Base-by-base conservation (phyloP, 1,140 invertebrate genomes). In the Ephestia elutella region DNA sequence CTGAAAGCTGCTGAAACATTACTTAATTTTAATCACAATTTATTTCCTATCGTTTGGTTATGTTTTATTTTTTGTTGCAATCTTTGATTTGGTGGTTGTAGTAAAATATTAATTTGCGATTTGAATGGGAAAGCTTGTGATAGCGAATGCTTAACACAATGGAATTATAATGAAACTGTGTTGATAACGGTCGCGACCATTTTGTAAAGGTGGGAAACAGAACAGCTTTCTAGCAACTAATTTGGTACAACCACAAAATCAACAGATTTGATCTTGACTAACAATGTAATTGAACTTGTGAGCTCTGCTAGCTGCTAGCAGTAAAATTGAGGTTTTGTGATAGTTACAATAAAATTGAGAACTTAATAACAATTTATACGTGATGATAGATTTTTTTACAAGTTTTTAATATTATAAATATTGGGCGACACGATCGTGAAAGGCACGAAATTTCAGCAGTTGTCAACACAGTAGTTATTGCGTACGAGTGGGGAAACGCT, bases 271-370 rank as follows among this genome's bases (percentile, higher is more conserved):
- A 74, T 75, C 48, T 56, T 71, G 38, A 67, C 65, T 55, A 74
- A 67, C 38, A 62, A 63, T 71, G 65, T 62, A 69, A 70, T 60
- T 67, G 70, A 70, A 80, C 57, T 68, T 81, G 79, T 85, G 80
- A 87, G 70, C 79, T 61, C 81, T 87, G 86, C 83, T 82, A 86
- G 85, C 54, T 75, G 75, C 85, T 88, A 78, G 86, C 86, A 86
- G 81, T 83, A 84, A 79, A 88, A 86, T 85, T 73, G 82, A 73
- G 65, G 74, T 86, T 80, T 84, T 87, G 82, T 86, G 82, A 86
- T 88, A 87, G 71, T 66, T 76, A 81, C 82, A 87, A 87, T 87
- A 76, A 79, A 86, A 87, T 87, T 86, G 85, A 78, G 56, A 80
- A 80, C 76, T 75, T 70, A 77, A 62, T 66, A 60, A 77, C 76